Evolutionary conservation across 2,888 invertebrate genomes (phyloP).

Genomic region (Leucophenga maculata): DNA sequence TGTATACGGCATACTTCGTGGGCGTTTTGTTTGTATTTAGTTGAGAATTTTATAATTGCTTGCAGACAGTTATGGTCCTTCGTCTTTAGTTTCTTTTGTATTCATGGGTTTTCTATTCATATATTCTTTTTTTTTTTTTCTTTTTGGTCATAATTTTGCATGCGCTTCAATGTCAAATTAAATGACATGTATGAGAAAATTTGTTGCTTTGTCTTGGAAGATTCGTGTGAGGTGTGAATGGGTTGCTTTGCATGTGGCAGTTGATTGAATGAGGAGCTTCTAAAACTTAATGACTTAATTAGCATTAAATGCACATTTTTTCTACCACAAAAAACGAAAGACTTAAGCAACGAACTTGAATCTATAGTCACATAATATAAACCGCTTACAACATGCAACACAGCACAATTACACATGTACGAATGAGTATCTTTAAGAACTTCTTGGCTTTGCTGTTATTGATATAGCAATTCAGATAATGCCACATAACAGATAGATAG

Average conservation of each 20-base stretch:
- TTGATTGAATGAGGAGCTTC: neutral
- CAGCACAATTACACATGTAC: too few species aligned
- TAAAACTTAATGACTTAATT: slow-evolving; percentile 32
- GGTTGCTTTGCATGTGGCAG: neutral
- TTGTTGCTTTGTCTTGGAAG: neutral
- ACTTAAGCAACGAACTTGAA: slow-evolving; percentile 28
- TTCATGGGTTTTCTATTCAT: too few species aligned
- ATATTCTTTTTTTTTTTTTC: neutral
- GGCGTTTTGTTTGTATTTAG: slow-evolving; percentile 21
- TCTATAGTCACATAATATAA: too few species aligned
- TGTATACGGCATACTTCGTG: neutral
- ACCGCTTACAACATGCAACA: too few species aligned
- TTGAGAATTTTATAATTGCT: slow-evolving; percentile 8
- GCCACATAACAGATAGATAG: too few species aligned
- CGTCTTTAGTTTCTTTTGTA: neutral
- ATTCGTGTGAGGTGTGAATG: too few species aligned
- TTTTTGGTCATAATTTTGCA: slow-evolving; percentile 8
- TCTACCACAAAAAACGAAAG: neutral
- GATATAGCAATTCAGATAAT: too few species aligned
- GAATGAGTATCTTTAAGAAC: too few species aligned
- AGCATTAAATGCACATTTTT: slow-evolving; percentile 14
- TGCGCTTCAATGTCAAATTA: neutral
- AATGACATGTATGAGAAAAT: slow-evolving; percentile 12
- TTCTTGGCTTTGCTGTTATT: too few species aligned
- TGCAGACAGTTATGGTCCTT: neutral